Evolutionary conservation across 2,113 vertebrate genomes (phyloP), one percentile per base, ranked within the genome.

Genomic region (Thermophis baileyi): DNA sequence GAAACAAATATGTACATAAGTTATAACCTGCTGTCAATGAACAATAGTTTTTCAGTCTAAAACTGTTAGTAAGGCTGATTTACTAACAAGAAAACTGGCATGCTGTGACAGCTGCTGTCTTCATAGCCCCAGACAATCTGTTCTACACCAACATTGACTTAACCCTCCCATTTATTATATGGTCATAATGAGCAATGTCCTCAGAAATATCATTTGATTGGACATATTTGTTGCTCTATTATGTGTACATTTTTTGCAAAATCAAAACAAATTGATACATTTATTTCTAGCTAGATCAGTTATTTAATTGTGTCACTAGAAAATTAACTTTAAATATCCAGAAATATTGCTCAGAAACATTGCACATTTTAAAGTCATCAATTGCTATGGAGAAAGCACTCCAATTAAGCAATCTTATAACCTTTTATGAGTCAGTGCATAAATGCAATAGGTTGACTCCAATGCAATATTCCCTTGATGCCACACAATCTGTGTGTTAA

Each of bases 11-110:
- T 97, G 97, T 96, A 96, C 93, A 97, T 96, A 94, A 97, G 95
- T 95, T 95, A 93, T 94, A 95, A 90, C 94, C 89, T 93, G 54
- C 95, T 98, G 96, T 96, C 97, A 97, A 93, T 50, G 96, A 97
- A 95, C 96, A 97, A 96, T 95, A 96, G 95, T 96, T 98, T 93
- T 97, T 97, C 97, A 97, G 96, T 97, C 97, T 30, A 46, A 97
- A 92, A 97, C 96, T 98, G 98, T 97, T 98, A 97, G 97, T 94
- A 94, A 96, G 97, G 93, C 96, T 97, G 97, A 97, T 97, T 97
- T 97, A 96, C 97, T 97, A 97, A 97, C 97, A 97, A 95, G 97
- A 96, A 97, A 97, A 96, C 97, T 97, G 98, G 98, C 97, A 97
- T 95, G 96, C 97, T 97, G 95, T 97, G 97, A 97, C 97, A 98